A percentile compares a stretch with the other conserved stretches of the same genome.
phyloP scores from a whole-genome alignment of 2,113 vertebrate species.

The Machaerirhynchus nigripectus region DNA sequence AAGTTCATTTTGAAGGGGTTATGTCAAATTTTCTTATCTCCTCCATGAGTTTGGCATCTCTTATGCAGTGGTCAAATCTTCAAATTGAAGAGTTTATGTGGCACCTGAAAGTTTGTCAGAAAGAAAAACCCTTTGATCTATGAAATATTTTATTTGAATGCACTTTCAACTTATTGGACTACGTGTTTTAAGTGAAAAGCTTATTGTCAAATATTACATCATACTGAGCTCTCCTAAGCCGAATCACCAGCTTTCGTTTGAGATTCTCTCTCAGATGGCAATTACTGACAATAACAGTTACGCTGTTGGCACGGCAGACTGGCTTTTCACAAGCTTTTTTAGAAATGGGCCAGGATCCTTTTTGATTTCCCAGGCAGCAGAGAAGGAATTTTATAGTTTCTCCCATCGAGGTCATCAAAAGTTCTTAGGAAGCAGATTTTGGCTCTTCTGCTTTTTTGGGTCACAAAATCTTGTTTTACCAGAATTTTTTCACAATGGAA shows the following conservation, averaged over 20 bases:
- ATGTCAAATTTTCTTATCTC: neutral
- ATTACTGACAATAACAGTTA: neutral
- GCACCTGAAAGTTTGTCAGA: neutral
- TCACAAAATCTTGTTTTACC: neutral
- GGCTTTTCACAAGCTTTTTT: neutral
- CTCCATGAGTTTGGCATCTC: neutral
- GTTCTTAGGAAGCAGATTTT: neutral
- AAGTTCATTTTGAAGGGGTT: neutral
- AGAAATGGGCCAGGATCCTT: neutral
- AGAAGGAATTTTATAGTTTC: neutral
- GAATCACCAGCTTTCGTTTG: neutral
- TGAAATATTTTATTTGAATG: neutral
- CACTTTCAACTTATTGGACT: neutral
- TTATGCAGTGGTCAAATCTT: neutral
- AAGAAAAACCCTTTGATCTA: neutral
- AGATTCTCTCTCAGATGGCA: neutral
- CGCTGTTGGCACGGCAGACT: neutral
- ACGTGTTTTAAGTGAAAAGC: neutral
- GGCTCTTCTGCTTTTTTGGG: neutral
- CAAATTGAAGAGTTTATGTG: neutral
- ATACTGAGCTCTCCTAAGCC: neutral
- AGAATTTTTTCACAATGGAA: neutral
- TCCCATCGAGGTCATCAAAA: neutral
- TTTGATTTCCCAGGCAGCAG: neutral
- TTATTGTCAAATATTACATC: neutral